Conservation (phyloP, 2,888 invertebrate species). For the Drosophila robusta region DNA sequence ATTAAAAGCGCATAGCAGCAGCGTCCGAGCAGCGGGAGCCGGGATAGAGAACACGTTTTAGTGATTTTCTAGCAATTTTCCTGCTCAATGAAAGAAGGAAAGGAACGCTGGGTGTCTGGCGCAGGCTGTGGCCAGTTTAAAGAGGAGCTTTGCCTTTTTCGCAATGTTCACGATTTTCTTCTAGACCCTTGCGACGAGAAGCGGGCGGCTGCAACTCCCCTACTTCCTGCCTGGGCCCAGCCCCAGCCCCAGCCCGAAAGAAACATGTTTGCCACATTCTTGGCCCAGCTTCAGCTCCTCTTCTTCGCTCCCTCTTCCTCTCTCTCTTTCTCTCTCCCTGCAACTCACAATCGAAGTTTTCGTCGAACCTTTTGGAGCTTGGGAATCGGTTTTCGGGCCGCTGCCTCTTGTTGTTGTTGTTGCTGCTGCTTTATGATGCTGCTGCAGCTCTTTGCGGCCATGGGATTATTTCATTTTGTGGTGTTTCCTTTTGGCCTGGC, state of each 20-base stretch:
- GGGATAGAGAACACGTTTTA: slow-evolving; percentile 76
- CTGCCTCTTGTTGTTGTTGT: slow-evolving; percentile 24
- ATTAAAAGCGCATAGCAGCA: slow-evolving; percentile 60
- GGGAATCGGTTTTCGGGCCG: slow-evolving; percentile 78
- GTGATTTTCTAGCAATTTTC: slow-evolving; percentile 83
- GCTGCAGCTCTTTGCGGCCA: slow-evolving; percentile 66
- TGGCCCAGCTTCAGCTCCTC: slow-evolving; percentile 51
- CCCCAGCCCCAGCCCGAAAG: slow-evolving; percentile 34
- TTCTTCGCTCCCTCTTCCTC: slow-evolving; percentile 17
- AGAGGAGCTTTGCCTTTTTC: slow-evolving; percentile 67
- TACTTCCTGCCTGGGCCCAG: slow-evolving; percentile 69
- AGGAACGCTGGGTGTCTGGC: background rate
- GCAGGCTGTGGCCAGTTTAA: slow-evolving; percentile 52
- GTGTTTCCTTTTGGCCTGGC: slow-evolving; percentile 75
- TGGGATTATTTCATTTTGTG: slow-evolving; percentile 83
- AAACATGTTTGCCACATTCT: slow-evolving; percentile 83
- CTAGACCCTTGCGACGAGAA: slow-evolving; percentile 33
- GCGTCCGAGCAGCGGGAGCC: slow-evolving; percentile 21
- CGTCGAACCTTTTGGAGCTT: slow-evolving; percentile 79
- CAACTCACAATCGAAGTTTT: slow-evolving; percentile 75
- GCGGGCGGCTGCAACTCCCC: slow-evolving; percentile 71
- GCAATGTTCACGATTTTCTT: slow-evolving; percentile 68
- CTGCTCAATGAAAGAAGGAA: slow-evolving; percentile 52
- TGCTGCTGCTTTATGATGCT: slow-evolving; percentile 38
- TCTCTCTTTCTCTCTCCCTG: slow-evolving; percentile 11